phyloP scores from a whole-genome alignment of 1,140 invertebrate genomes.

The Lamellibrachia luymesi region DNA sequence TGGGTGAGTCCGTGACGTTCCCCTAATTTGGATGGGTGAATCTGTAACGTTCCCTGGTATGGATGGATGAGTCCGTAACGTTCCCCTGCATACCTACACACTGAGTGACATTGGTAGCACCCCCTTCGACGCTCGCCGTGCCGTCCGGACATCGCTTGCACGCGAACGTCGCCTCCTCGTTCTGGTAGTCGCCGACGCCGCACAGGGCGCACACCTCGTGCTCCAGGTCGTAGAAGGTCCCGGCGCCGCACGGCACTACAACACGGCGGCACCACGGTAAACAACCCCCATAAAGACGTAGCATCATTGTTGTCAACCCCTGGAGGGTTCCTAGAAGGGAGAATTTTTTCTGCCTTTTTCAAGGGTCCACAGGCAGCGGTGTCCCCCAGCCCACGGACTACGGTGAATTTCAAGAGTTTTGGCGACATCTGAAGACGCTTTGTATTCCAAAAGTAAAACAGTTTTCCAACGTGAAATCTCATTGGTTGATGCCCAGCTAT shows the following conservation, averaged over 20 bases:
- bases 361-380: neutral
- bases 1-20: no score
- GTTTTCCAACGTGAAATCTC: no score
- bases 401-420: no score
- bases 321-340: no score
- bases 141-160: constrained; percentile 16
- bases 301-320: no score
- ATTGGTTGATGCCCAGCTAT: no score
- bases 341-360: neutral
- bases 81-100: constrained; percentile 20
- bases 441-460: no score
- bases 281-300: no score
- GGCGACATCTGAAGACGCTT: no score
- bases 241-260: constrained; percentile 15
- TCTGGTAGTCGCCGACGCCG: constrained; percentile 3
- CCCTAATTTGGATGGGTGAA: no score
- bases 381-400: neutral
- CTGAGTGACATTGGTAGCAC: constrained; percentile 14
- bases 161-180: neutral
- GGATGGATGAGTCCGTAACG: neutral
- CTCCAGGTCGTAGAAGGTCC: constrained; percentile 9
- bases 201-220: neutral
- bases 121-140: neutral
- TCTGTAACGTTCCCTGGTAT: no score
- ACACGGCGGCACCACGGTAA: neutral